These are phyloP conservation scores for Napeogenes inachia DNA, from an alignment of 2,888 invertebrate species.

Conservation along the genomic window DNA sequence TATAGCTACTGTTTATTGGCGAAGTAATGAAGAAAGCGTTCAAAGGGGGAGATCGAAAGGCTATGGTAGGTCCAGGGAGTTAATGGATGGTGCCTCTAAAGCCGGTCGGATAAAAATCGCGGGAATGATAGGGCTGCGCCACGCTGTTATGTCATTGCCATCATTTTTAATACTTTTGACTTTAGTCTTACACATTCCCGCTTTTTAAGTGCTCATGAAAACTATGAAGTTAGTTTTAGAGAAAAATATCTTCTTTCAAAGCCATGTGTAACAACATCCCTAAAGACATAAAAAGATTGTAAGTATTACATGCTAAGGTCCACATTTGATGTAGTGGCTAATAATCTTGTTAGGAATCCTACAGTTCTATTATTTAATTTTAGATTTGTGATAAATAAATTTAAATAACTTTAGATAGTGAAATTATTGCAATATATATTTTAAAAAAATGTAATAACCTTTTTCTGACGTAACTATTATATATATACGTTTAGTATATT, in stretches of 20 bases:
- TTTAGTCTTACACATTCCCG: conserved; percentile 11
- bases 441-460: neutral
- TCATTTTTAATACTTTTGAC: conserved; percentile 32
- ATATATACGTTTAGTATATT: too few relatives aligned
- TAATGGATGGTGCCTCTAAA: conserved; percentile 81
- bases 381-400: neutral
- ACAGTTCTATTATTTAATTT: neutral
- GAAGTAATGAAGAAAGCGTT: conserved; percentile 92
- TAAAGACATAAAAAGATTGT: too few relatives aligned
- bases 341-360: too few relatives aligned
- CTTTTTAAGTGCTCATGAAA: conserved; percentile 13
- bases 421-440: neutral
- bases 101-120: conserved; percentile 86
- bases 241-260: too few relatives aligned
- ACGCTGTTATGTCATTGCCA: conserved; percentile 34
- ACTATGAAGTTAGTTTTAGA: too few relatives aligned
- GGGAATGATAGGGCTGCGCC: conserved; percentile 50
- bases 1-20: conserved; percentile 91
- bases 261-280: too few relatives aligned
- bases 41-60: conserved; percentile 86
- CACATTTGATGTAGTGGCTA: too few relatives aligned
- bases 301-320: too few relatives aligned
- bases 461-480: too few relatives aligned
- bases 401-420: neutral
- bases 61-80: conserved; percentile 87